Conservation (phyloP, 2,888 invertebrate genomes). For the Tetanocera ferruginea region DNA sequence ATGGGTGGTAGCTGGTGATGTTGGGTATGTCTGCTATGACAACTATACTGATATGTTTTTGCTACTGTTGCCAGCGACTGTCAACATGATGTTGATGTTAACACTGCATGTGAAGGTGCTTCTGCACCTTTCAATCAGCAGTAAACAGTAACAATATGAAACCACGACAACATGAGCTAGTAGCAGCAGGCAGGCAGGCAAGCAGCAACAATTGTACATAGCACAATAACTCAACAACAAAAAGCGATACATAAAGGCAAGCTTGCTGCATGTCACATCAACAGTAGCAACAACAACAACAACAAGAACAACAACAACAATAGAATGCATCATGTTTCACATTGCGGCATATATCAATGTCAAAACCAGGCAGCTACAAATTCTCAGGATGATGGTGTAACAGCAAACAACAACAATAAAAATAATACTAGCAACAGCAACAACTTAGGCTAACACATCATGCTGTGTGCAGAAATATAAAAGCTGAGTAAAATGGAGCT, state of each 20-base stretch:
- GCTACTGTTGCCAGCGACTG: neutral
- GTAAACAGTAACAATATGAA: neutral
- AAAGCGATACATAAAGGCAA: neutral
- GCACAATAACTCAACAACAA: conserved; percentile 14
- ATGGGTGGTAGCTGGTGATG: too few relatives aligned
- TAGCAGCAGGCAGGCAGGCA: too few relatives aligned
- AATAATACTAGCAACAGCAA: neutral
- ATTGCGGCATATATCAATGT: conserved; percentile 23
- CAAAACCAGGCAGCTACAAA: conserved; percentile 17
- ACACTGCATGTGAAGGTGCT: neutral
- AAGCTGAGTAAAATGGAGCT: neutral
- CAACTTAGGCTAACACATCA: neutral
- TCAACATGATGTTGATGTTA: conserved; percentile 1
- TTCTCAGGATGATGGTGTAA: conserved; percentile 29
- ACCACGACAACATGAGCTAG: neutral
- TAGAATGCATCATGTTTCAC: conserved; percentile 8
- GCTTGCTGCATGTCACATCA: conserved; percentile 9
- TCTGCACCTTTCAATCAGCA: conserved; percentile 4
- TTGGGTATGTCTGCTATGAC: too few relatives aligned
- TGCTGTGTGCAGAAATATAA: neutral
- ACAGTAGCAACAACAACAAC: neutral
- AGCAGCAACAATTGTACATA: too few relatives aligned
- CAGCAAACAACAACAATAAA: neutral
- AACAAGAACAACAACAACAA: neutral
- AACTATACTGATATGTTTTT: neutral